Evolutionary conservation across 2,797 vertebrate genomes (phyloP).

Genomic region (Cirrhinus molitorella): DNA sequence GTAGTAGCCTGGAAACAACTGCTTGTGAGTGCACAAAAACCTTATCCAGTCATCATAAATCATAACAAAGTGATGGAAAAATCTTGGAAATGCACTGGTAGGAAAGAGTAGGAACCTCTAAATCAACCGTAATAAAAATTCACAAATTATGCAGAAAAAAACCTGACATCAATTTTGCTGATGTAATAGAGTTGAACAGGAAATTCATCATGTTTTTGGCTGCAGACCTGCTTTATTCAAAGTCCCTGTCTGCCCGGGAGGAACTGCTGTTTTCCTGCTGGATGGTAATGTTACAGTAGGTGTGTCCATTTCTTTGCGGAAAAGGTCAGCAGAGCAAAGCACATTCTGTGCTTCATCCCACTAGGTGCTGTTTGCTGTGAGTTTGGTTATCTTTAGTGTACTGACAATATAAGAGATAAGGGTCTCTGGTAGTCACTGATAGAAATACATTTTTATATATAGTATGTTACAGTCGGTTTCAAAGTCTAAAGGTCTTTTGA

Average conservation of each 20-base stretch:
- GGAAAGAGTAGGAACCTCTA: not conserved
- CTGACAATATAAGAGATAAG: constrained; percentile 21
- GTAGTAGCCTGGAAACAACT: not conserved
- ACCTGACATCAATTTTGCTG: not conserved
- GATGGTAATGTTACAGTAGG: constrained; percentile 29
- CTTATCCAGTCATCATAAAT: not conserved
- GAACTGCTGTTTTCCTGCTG: constrained; percentile 46
- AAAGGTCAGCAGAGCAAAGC: constrained; percentile 35
- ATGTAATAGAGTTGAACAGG: not conserved
- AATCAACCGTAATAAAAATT: constrained; percentile 8
- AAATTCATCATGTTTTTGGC: constrained; percentile 36
- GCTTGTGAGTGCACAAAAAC: not conserved
- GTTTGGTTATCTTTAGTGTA: constrained; percentile 22
- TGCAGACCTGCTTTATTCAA: constrained; percentile 16
- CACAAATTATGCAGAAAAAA: not conserved
- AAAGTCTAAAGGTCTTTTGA: constrained; percentile 39
- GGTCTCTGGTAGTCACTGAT: constrained; percentile 1
- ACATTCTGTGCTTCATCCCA: constrained; percentile 3
- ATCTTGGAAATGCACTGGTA: not conserved
- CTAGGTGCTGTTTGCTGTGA: constrained; percentile 11
- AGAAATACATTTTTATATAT: constrained; percentile 12
- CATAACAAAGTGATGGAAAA: not conserved
- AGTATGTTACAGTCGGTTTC: constrained; percentile 5
- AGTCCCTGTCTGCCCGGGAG: constrained; percentile 21
- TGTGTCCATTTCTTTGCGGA: constrained; percentile 29